Percentiles rank a stretch among this genome's conserved stretches.
Evolutionary conservation across 2,797 vertebrate species (phyloP).

Genomic region (Ctenochaetus hawaiiensis): DNA sequence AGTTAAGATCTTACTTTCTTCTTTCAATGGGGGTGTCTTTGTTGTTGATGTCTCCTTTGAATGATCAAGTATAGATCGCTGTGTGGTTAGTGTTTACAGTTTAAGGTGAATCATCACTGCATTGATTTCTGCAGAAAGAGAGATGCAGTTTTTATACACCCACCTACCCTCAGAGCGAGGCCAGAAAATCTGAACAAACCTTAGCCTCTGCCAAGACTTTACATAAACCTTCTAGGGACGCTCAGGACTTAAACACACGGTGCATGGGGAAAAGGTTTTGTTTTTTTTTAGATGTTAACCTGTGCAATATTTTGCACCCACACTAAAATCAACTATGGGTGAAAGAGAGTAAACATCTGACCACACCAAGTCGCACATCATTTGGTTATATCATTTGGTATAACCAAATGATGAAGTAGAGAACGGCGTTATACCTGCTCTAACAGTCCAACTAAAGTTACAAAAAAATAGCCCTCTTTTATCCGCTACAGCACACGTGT

Average conservation of each 20-base stretch:
- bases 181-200: slow-evolving; percentile 13
- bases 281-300: neutral
- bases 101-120: slow-evolving; percentile 37
- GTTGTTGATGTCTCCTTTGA: slow-evolving; percentile 26
- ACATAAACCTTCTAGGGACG: slow-evolving; percentile 16
- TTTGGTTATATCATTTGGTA: no score
- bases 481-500: no score
- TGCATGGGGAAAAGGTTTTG: neutral
- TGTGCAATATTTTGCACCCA: neutral
- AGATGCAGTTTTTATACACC: slow-evolving; percentile 29
- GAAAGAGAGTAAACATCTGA: neutral
- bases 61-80: slow-evolving; percentile 21
- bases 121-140: slow-evolving; percentile 25
- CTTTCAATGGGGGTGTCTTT: slow-evolving; percentile 5
- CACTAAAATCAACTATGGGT: no score
- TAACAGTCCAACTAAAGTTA: no score
- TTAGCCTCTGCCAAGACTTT: slow-evolving; percentile 13
- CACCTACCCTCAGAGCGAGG: slow-evolving; percentile 17
- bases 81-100: slow-evolving; percentile 27
- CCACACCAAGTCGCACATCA: neutral
- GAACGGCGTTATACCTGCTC: no score
- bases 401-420: neutral
- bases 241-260: neutral
- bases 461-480: no score
- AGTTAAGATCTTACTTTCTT: slow-evolving; percentile 15